A percentile compares a stretch with the other conserved stretches of the same genome.
Evolutionary conservation across 2,113 vertebrate genomes (phyloP).

Genomic region (Oreochromis spilurus): DNA sequence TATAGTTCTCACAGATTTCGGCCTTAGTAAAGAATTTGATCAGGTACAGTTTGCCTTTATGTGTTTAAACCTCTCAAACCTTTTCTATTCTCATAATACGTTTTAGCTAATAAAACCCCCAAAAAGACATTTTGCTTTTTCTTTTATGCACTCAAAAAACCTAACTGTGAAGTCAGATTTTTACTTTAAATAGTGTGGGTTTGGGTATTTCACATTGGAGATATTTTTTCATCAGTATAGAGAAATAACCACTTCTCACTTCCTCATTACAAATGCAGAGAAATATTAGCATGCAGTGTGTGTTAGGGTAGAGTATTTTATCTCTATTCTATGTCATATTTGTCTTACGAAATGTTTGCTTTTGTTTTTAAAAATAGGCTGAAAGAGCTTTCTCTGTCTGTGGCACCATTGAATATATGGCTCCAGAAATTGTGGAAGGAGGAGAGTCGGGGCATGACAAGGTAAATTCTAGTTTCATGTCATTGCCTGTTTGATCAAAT

Average conservation of each 20-base stretch:
- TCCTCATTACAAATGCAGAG: background rate
- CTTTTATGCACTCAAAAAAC: background rate
- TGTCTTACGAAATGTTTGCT: background rate
- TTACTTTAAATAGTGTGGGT: background rate
- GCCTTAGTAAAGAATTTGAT: conserved; percentile 98
- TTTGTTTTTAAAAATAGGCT: conserved; percentile 59
- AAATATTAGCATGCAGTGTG: background rate
- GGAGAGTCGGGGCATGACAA: conserved; percentile 94
- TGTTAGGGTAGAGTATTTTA: background rate
- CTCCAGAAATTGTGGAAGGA: conserved; percentile 94
- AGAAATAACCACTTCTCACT: background rate
- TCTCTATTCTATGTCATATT: background rate
- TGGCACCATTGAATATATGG: conserved; percentile 98
- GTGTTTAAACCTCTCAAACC: background rate
- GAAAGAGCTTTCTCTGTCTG: conserved; percentile 96
- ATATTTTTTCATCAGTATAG: background rate
- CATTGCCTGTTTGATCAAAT: background rate
- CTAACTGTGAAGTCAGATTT: background rate
- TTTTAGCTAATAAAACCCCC: background rate
- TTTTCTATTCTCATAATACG: background rate
- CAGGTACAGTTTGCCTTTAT: conserved; percentile 77
- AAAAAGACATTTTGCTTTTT: background rate
- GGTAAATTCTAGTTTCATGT: conserved; percentile 65
- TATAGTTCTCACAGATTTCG: conserved; percentile 96
- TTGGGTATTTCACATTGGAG: background rate